A percentile compares a stretch with the other conserved stretches of the same genome.
phyloP scores from a whole-genome alignment of 2,888 invertebrate genomes.

The Aelia acuminata region DNA sequence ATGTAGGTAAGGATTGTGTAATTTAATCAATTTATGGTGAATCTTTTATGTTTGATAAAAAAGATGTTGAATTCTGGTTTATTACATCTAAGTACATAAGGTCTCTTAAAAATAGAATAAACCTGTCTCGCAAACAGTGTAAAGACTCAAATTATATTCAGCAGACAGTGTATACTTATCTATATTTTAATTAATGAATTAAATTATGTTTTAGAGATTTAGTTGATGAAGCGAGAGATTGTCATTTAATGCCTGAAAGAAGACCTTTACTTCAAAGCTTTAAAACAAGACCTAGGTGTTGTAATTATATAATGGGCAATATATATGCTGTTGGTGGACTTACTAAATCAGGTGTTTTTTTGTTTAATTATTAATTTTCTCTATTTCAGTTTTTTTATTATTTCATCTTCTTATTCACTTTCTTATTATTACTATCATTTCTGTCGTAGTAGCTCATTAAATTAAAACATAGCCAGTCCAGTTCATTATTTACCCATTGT shows the following conservation, averaged over 20 bases:
- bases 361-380: neutral
- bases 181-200: too few relatives aligned
- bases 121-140: neutral
- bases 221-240: constrained; percentile 89
- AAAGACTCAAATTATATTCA: too few relatives aligned
- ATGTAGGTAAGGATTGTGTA: constrained; percentile 74
- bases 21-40: constrained; percentile 50
- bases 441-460: too few relatives aligned
- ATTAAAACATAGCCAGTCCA: too few relatives aligned
- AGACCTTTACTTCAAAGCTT: constrained; percentile 83
- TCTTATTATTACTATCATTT: neutral
- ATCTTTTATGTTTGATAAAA: neutral
- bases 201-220: constrained; percentile 76
- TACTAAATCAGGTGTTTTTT: constrained; percentile 80
- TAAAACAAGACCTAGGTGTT: constrained; percentile 81
- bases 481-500: too few relatives aligned
- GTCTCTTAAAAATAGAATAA: neutral
- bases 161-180: too few relatives aligned
- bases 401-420: neutral
- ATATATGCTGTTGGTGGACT: constrained; percentile 91
- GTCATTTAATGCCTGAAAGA: constrained; percentile 88
- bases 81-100: too few relatives aligned
- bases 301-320: constrained; percentile 81
- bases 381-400: neutral
- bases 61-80: neutral